Evolutionary conservation across 1,140 invertebrate genomes (phyloP).

Genomic region (Leguminivora glycinivorella): DNA sequence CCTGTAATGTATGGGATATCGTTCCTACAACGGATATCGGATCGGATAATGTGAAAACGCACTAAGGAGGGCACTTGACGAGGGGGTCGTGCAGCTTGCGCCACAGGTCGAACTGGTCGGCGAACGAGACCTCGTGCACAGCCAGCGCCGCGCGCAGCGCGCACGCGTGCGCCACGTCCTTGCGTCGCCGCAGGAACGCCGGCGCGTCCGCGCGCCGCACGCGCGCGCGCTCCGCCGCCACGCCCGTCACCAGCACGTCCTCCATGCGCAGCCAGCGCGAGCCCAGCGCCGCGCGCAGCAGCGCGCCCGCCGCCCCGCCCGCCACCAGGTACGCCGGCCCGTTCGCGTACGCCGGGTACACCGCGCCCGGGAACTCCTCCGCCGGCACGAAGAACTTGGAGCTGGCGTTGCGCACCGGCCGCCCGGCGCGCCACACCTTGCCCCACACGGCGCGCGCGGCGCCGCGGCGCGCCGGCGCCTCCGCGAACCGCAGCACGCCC

Average conservation of each 20-base stretch:
- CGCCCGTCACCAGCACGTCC: constrained; percentile 94
- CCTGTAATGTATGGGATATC: too few relatives aligned
- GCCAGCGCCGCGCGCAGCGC: constrained; percentile 89
- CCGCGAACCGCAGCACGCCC: constrained; percentile 85
- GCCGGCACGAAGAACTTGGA: constrained; percentile 92
- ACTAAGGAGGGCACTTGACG: constrained; percentile 82
- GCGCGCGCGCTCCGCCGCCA: constrained; percentile 86
- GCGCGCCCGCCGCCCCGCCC: constrained; percentile 82
- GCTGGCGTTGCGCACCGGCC: constrained; percentile 89
- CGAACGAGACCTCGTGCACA: constrained; percentile 93
- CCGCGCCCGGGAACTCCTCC: constrained; percentile 83
- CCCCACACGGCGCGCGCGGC: constrained; percentile 88
- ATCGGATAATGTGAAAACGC: too few relatives aligned
- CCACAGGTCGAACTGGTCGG: constrained; percentile 94
- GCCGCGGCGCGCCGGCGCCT: constrained; percentile 82
- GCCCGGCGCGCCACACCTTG: constrained; percentile 89
- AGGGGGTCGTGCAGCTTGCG: constrained; percentile 90
- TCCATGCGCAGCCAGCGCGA: constrained; percentile 91
- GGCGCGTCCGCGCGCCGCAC: constrained; percentile 86
- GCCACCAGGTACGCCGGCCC: constrained; percentile 92
- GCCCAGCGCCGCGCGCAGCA: constrained; percentile 85
- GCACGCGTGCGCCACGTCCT: constrained; percentile 85
- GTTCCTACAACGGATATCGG: too few relatives aligned
- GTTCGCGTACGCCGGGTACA: constrained; percentile 88
- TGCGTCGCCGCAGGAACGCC: constrained; percentile 87